These are phyloP conservation scores for Enchytraeus crypticus DNA, from an alignment of 2,888 invertebrate species.

Conservation along the genomic window DNA sequence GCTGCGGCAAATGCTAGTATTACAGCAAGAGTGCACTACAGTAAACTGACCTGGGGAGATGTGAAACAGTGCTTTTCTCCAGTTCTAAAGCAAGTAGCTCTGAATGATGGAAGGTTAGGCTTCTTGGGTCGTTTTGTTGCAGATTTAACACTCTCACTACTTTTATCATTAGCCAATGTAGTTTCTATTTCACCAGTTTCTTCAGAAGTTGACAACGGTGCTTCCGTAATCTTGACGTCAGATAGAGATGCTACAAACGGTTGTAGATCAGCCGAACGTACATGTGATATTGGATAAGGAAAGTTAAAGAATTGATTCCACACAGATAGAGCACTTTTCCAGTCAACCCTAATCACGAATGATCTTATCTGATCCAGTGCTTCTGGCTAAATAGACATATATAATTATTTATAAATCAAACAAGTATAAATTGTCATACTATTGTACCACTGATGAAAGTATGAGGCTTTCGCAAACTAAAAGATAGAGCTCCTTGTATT, in stretches of 20 bases:
- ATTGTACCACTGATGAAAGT: too few species aligned
- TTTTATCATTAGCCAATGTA: neutral
- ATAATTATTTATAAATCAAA: neutral
- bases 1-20: neutral
- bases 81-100: constrained; percentile 55
- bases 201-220: neutral
- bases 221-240: neutral
- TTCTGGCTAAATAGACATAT: constrained; percentile 32
- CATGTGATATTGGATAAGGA: constrained; percentile 29
- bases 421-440: too few species aligned
- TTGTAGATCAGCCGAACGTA: constrained; percentile 18
- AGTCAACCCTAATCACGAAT: constrained; percentile 39
- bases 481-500: too few species aligned
- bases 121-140: constrained; percentile 1
- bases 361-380: constrained; percentile 35
- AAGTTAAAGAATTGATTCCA: constrained; percentile 42
- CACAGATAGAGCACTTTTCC: constrained; percentile 42
- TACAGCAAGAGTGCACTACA: neutral
- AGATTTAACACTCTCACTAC: neutral
- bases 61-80: constrained; percentile 55
- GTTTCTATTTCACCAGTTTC: neutral
- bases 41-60: constrained; percentile 50
- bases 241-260: neutral
- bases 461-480: too few species aligned
- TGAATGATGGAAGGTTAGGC: constrained; percentile 45